Evolutionary conservation across 1,140 invertebrate species (phyloP).

Genomic region (Brachionus calyciflorus): DNA sequence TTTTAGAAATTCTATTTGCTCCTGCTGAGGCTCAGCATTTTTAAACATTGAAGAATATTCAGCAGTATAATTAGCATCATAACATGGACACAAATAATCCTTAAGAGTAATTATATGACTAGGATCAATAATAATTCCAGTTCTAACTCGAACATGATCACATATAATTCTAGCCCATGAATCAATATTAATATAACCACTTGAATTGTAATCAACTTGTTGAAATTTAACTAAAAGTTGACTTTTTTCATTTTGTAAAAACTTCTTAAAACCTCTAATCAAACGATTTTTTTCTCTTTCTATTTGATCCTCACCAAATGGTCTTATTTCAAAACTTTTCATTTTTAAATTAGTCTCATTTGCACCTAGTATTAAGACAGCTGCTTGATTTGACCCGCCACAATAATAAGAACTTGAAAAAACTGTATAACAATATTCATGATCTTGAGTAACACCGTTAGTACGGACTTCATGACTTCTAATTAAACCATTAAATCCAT

Average conservation of each 20-base stretch:
- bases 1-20: too few relatives aligned
- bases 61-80: too few relatives aligned
- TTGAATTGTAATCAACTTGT: neutral
- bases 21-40: too few relatives aligned
- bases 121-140: too few relatives aligned
- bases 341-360: neutral
- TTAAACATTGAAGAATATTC: too few relatives aligned
- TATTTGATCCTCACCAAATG: neutral
- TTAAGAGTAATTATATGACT: too few relatives aligned
- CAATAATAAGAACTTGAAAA: slow-evolving; percentile 29
- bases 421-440: slow-evolving; percentile 2
- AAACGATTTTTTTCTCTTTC: neutral
- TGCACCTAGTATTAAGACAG: neutral
- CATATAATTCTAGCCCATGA: neutral
- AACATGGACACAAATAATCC: too few relatives aligned
- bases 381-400: neutral
- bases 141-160: too few relatives aligned
- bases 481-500: neutral
- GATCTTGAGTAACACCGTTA: slow-evolving; percentile 8
- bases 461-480: slow-evolving; percentile 7
- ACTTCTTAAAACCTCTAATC: neutral
- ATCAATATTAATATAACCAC: neutral
- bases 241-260: neutral
- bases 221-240: neutral
- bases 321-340: neutral